These are phyloP conservation scores for Sitta carolinensis DNA, from an alignment of 2,797 vertebrate species.

Conservation along the genomic window DNA sequence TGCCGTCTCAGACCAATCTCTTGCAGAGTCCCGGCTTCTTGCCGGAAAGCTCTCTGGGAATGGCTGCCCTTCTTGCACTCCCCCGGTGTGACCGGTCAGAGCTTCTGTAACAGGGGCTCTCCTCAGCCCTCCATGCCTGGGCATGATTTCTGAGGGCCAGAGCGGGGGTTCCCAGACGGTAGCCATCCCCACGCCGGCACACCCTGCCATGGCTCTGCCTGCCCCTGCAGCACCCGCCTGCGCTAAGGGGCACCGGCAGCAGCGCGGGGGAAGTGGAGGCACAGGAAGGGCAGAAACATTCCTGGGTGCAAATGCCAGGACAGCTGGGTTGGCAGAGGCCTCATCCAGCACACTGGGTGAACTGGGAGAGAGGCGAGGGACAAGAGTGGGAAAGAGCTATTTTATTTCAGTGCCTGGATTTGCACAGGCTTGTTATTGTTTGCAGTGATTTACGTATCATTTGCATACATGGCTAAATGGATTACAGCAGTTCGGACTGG, in stretches of 20 bases:
- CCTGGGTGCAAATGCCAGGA: neutral
- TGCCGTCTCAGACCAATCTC: neutral
- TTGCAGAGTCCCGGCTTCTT: too few species aligned
- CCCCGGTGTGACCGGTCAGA: neutral
- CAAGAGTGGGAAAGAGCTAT: neutral
- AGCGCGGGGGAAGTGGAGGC: neutral
- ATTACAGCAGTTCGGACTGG: neutral
- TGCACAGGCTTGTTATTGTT: neutral
- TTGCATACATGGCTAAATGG: neutral
- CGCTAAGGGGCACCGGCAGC: neutral
- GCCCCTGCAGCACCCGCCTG: neutral
- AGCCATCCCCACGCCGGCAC: accelerated
- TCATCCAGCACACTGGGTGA: neutral
- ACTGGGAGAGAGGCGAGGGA: neutral
- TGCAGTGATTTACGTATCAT: neutral
- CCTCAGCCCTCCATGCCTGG: too few species aligned
- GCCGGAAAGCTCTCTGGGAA: neutral
- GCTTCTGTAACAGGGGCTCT: neutral
- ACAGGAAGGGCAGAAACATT: neutral
- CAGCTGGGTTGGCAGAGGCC: neutral
- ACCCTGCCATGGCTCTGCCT: neutral
- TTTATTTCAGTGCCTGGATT: neutral
- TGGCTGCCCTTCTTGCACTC: neutral
- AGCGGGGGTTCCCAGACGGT: accelerated
- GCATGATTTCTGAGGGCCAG: neutral